A percentile compares a stretch with the other conserved stretches of the same genome.
phyloP scores from a whole-genome alignment of 2,113 vertebrate genomes.

The Phodopus roborovskii region DNA sequence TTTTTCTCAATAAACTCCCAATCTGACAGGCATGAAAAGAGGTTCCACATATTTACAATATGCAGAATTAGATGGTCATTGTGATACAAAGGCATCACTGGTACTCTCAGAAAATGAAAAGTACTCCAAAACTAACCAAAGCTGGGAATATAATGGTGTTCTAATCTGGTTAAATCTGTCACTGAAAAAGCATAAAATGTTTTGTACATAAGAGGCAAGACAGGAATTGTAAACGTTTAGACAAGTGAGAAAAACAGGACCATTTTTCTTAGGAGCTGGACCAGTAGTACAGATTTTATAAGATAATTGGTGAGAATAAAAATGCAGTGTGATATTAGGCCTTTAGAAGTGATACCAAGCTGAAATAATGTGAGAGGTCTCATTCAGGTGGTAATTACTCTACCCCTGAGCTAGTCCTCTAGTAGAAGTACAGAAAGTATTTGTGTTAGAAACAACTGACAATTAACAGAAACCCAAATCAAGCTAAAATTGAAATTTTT shows the following conservation, averaged over 20 bases:
- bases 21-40: slow-evolving; percentile 6
- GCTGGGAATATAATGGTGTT: background rate
- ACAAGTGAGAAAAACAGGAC: slow-evolving; percentile 5
- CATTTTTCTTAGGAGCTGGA: background rate
- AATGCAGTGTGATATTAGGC: background rate
- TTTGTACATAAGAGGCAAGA: background rate
- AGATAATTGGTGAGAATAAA: background rate
- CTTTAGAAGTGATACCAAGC: slow-evolving; percentile 16
- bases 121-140: slow-evolving; percentile 46
- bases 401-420: background rate
- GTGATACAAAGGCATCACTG: background rate
- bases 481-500: slow-evolving; percentile 4
- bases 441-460: slow-evolving; percentile 42
- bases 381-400: background rate
- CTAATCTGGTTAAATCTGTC: slow-evolving; percentile 10
- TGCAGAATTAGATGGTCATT: slow-evolving; percentile 18
- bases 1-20: slow-evolving; percentile 52
- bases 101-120: background rate
- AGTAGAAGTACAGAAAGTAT: background rate
- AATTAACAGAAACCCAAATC: background rate
- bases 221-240: background rate
- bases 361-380: background rate
- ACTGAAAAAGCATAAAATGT: background rate
- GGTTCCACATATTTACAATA: slow-evolving; percentile 5
- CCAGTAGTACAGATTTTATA: slow-evolving; percentile 30